These are phyloP conservation scores for Sinhomidia bicolor DNA, from an alignment of 2,888 invertebrate genomes.

Conservation along the genomic window DNA sequence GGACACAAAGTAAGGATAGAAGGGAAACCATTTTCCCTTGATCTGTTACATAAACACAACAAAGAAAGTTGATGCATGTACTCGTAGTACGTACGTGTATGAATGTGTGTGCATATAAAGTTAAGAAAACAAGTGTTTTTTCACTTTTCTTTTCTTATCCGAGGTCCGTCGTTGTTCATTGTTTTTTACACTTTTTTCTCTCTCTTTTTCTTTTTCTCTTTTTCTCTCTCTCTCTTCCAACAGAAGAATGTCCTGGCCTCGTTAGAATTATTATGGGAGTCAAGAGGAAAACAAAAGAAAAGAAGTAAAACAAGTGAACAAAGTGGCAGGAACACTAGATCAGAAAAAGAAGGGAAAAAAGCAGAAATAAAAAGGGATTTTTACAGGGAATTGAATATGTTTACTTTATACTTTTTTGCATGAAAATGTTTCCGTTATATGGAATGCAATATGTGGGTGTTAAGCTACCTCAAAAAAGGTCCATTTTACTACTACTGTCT, in stretches of 20 bases:
- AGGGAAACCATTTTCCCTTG: slow-evolving; percentile 26
- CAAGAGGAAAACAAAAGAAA: not conserved
- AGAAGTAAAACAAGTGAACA: not conserved
- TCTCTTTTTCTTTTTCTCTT: not conserved
- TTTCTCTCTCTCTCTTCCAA: not conserved
- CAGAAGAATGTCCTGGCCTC: not conserved
- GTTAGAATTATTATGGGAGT: slow-evolving; percentile 11
- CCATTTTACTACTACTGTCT: not conserved
- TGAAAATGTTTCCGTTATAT: too few relatives aligned
- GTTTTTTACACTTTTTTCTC: too few relatives aligned
- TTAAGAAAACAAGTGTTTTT: slow-evolving; percentile 26
- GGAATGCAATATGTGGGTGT: too few relatives aligned
- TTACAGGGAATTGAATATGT: not conserved
- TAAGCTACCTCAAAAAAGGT: not conserved
- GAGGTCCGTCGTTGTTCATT: too few relatives aligned
- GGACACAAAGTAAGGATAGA: too few relatives aligned
- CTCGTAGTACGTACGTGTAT: too few relatives aligned
- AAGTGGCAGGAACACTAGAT: not conserved
- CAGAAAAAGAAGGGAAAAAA: not conserved
- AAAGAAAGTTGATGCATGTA: slow-evolving; percentile 16
- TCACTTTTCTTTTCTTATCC: not conserved
- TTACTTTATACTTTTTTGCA: too few relatives aligned
- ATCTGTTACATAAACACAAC: slow-evolving; percentile 32
- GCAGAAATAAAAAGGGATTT: not conserved
- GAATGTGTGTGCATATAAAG: not conserved